phyloP scores from a whole-genome alignment of 2,113 vertebrate species.

The Ondatra zibethicus region DNA sequence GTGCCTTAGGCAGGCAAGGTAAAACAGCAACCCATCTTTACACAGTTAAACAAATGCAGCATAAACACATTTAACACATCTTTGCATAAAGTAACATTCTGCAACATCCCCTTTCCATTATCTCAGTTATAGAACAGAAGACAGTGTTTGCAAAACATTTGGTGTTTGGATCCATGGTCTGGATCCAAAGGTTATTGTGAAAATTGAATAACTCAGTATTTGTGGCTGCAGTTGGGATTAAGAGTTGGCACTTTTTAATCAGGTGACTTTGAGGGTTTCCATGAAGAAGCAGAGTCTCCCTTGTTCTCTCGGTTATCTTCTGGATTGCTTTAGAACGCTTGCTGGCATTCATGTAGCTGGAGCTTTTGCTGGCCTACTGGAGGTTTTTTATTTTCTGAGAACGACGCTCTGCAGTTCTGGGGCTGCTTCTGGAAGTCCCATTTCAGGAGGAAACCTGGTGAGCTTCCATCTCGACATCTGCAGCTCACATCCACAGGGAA shows the following conservation, averaged over 20 bases:
- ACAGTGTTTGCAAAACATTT: rapidly evolving
- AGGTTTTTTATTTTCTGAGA: constrained; percentile 43
- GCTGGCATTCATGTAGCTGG: background rate
- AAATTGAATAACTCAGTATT: background rate
- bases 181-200: background rate
- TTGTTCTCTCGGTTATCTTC: background rate
- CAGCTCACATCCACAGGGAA: constrained; percentile 72
- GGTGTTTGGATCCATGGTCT: background rate
- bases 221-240: background rate
- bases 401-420: constrained; percentile 4
- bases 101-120: background rate
- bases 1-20: too few species aligned
- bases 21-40: too few species aligned
- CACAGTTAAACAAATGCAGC: too few species aligned
- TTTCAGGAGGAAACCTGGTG: constrained; percentile 52
- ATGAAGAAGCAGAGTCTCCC: background rate
- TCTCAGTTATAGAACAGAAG: background rate
- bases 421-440: constrained; percentile 62
- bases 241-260: background rate
- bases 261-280: constrained; percentile 2
- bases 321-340: constrained; percentile 8
- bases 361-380: constrained; percentile 21
- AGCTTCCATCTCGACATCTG: constrained; percentile 69
- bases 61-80: too few species aligned
- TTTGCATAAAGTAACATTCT: too few species aligned